These are phyloP conservation scores for Malurus elegans DNA, from an alignment of 2,113 vertebrate genomes.

Conservation along the genomic window DNA sequence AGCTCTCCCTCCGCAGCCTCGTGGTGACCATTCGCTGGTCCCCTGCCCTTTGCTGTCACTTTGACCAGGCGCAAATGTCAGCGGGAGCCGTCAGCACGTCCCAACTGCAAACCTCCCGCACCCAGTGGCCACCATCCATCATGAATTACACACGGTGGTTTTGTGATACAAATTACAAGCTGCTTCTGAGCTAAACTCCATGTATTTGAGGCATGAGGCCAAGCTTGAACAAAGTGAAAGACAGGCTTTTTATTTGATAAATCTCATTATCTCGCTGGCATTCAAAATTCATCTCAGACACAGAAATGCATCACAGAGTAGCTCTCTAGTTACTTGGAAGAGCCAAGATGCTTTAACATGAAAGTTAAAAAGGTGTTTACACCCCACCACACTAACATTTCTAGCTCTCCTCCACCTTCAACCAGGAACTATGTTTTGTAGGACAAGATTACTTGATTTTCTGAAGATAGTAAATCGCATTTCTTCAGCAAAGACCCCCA, in stretches of 20 bases:
- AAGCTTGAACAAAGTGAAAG: slow-evolving; percentile 43
- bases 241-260: slow-evolving; percentile 45
- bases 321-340: neutral
- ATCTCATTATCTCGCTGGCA: slow-evolving; percentile 26
- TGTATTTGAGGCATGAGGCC: slow-evolving; percentile 33
- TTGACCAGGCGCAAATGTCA: neutral
- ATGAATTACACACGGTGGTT: neutral
- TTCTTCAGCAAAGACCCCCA: neutral
- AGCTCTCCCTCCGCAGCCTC: neutral
- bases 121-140: neutral
- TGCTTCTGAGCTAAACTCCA: neutral
- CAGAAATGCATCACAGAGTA: neutral
- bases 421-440: neutral
- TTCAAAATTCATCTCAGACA: slow-evolving; percentile 37
- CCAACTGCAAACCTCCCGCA: neutral
- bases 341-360: neutral
- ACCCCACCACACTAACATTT: neutral
- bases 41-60: neutral
- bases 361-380: neutral
- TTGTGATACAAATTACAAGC: slow-evolving; percentile 4
- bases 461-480: neutral
- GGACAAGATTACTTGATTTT: neutral
- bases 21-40: neutral
- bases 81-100: neutral
- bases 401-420: neutral